Percentiles rank a stretch among this genome's conserved stretches.
These are phyloP conservation scores for Sebastes cheni DNA, from an alignment of 2,797 vertebrate species.

Conservation along the genomic window DNA sequence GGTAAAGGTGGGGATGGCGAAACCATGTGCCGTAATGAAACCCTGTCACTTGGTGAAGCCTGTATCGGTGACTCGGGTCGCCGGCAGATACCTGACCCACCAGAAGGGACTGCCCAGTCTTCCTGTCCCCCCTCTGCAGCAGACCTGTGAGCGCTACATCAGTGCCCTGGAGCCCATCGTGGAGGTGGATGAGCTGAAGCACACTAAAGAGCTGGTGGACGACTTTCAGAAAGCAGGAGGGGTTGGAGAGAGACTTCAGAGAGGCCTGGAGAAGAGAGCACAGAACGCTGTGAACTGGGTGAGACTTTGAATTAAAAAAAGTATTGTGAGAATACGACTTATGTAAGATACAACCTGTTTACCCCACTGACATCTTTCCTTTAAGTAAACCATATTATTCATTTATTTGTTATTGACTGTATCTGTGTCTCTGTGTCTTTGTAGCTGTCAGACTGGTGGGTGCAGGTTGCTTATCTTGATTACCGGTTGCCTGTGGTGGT, in stretches of 20 bases:
- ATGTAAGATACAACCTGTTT: not conserved
- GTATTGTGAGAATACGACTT: not conserved
- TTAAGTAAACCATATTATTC: not conserved
- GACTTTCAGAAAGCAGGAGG: conserved; percentile 89
- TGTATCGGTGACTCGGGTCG: conserved; percentile 78
- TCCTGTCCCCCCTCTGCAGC: conserved; percentile 89
- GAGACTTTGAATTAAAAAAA: not conserved
- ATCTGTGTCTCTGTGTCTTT: conserved; percentile 22
- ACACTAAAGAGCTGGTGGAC: conserved; percentile 83
- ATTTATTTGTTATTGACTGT: not conserved
- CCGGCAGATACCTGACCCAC: conserved; percentile 88
- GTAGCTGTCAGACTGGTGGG: conserved; percentile 95
- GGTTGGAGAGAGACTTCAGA: conserved; percentile 91
- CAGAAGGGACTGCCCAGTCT: conserved; percentile 88
- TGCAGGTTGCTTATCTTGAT: conserved; percentile 91
- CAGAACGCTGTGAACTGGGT: conserved; percentile 91
- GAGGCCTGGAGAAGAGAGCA: conserved; percentile 88
- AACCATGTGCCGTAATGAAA: conserved; percentile 73
- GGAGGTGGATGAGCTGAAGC: conserved; percentile 86
- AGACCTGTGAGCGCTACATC: conserved; percentile 91
- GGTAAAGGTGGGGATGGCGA: conserved; percentile 74
- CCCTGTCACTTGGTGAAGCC: conserved; percentile 87
- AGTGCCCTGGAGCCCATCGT: conserved; percentile 88
- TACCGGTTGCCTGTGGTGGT: conserved; percentile 93
- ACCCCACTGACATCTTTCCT: not conserved